Base-by-base conservation (phyloP, 2,797 vertebrate species). In the Anguilla obscura region DNA sequence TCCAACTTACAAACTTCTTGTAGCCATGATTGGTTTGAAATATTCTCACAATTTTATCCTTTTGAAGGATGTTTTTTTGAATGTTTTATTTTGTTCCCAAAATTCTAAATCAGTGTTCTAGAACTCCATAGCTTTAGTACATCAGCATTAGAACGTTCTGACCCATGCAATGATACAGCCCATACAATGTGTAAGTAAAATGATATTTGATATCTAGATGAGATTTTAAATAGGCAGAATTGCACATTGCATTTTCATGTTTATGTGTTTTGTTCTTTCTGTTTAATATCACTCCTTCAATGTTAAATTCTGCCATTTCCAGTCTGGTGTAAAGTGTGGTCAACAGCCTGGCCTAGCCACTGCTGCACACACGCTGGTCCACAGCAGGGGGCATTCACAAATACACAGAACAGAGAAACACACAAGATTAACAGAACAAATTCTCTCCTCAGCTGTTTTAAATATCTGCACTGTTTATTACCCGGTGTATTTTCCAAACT, bases 391-490 rank as follows among this genome's bases (percentile, higher is more conserved):
- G 40, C 86, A 90, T 50, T 83, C 71, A 50, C 58, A 54, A 24
- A 71, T 40, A 87, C 86, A 91, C 84, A 74, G n/a, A n/a, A 66
- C 36, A 85, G 16, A 58, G 27, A 45, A 76, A 88, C 48, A 40
- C 30, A 60, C 7, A 36, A 14, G 36, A 18, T 2, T 58, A 16
- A 56, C 52, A 58, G 21, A 36, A 36, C 21, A n/a, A 16, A 36
- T 48, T 60, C 1, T 8, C 48, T 8, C 10, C 16, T 36, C 52
- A 36, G 16, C 45, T 16, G 27, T 45, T 66, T 58, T 14, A 88
- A 69, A 86, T 76, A 88, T 27, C 79, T 80, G 88, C 76, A 85
- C 60, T 50, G 87, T 48, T 56, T 36, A 27, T 54, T 1, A 40
- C 33, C 30, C 10, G 2, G 9, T 69, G 36, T 84, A 82, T 84